phyloP scores from a whole-genome alignment of 1,140 invertebrate genomes.

The Eriosoma lanigerum region DNA sequence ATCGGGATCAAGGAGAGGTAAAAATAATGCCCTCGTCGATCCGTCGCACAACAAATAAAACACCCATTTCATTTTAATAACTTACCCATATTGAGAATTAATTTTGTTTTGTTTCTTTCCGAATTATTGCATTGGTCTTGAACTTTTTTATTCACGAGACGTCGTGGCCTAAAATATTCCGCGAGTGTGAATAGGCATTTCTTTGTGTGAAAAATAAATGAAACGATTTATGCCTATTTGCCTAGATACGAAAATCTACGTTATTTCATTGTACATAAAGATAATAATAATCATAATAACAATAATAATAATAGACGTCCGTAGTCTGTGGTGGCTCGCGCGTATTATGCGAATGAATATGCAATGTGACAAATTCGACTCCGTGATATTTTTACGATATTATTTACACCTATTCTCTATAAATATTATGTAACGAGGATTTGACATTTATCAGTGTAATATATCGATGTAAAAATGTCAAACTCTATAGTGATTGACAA shows the following conservation, averaged over 20 bases:
- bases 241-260: constrained; percentile 1
- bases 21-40: background rate
- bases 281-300: no score
- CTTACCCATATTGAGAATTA: background rate
- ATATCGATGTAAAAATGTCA: no score
- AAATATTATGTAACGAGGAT: no score
- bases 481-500: no score
- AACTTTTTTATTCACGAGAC: no score
- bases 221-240: constrained; percentile 1
- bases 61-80: no score
- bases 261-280: no score
- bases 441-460: no score
- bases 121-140: background rate
- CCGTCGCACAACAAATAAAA: background rate
- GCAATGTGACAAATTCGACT: background rate
- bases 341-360: background rate
- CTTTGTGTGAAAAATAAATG: background rate
- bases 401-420: no score
- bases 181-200: background rate
- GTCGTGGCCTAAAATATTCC: no score
- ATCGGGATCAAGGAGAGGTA: constrained; percentile 11
- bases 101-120: background rate
- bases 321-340: background rate
- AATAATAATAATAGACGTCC: background rate
- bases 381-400: no score